phyloP scores from a whole-genome alignment of 2,113 vertebrate genomes.

The Poeciliopsis retropinna region DNA sequence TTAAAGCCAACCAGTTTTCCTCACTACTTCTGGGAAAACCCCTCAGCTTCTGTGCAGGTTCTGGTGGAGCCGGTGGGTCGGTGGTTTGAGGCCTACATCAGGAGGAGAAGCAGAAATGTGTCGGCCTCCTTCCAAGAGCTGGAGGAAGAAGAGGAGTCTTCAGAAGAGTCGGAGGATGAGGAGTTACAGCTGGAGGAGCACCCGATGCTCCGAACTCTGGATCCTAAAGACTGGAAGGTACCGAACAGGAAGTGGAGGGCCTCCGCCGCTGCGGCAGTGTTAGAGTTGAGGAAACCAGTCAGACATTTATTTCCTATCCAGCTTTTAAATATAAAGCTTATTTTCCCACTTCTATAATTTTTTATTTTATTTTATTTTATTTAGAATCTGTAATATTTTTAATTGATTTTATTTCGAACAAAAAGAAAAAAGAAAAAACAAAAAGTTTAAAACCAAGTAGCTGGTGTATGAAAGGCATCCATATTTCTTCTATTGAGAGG shows the following conservation, averaged over 20 bases:
- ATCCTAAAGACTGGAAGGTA: slow-evolving; percentile 99
- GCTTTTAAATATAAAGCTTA: too few species aligned
- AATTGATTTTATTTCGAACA: too few species aligned
- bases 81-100: slow-evolving; percentile 97
- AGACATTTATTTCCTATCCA: too few species aligned
- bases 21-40: background rate
- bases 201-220: slow-evolving; percentile 93
- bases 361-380: too few species aligned
- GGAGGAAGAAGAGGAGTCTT: slow-evolving; percentile 94
- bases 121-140: slow-evolving; percentile 97
- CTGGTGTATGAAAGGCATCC: too few species aligned
- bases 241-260: background rate
- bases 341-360: too few species aligned
- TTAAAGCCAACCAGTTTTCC: background rate
- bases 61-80: slow-evolving; percentile 96
- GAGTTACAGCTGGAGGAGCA: slow-evolving; percentile 94
- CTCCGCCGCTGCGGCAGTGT: too few species aligned
- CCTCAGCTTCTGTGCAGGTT: slow-evolving; percentile 88
- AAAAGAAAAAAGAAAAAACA: too few species aligned
- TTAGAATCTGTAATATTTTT: too few species aligned
- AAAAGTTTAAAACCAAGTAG: too few species aligned
- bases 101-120: slow-evolving; percentile 91
- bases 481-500: too few species aligned
- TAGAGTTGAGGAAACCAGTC: too few species aligned
- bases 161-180: slow-evolving; percentile 95